These are phyloP conservation scores for Matsumurasca onukii DNA, from an alignment of 1,140 invertebrate species.

Conservation along the genomic window DNA sequence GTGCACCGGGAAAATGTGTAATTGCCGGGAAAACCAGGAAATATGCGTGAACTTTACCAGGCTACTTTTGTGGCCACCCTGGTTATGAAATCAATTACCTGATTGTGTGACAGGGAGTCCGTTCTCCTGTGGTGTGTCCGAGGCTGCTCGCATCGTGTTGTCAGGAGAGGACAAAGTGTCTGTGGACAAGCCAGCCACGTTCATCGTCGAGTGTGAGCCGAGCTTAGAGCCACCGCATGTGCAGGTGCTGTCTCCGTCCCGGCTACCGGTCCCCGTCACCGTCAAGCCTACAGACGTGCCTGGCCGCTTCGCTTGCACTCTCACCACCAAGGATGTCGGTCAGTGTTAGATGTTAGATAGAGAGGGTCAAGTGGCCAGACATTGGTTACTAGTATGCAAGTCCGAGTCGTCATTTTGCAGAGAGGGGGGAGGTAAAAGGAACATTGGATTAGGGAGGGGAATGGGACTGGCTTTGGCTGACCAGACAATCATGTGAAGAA, in stretches of 20 bases:
- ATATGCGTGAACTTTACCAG: too few relatives aligned
- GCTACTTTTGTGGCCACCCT: too few relatives aligned
- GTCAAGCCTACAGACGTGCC: slow-evolving; percentile 49
- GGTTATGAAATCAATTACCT: neutral
- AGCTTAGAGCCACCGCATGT: slow-evolving; percentile 71
- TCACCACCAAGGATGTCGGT: slow-evolving; percentile 88
- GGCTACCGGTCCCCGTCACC: slow-evolving; percentile 65
- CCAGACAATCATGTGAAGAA: too few relatives aligned
- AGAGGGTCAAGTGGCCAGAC: too few relatives aligned
- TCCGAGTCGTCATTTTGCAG: too few relatives aligned
- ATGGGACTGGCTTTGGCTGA: too few relatives aligned
- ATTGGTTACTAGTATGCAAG: too few relatives aligned
- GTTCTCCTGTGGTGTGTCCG: slow-evolving; percentile 69
- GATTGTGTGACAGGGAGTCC: slow-evolving; percentile 55
- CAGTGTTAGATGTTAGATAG: slow-evolving; percentile 41
- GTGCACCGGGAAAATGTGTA: too few relatives aligned
- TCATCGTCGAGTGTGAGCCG: slow-evolving; percentile 75
- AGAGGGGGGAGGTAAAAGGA: too few relatives aligned
- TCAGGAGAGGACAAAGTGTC: slow-evolving; percentile 90
- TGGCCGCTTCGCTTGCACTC: slow-evolving; percentile 66
- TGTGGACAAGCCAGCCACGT: slow-evolving; percentile 78
- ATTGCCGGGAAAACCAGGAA: too few relatives aligned
- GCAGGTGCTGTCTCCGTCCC: slow-evolving; percentile 72
- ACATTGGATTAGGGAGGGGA: too few relatives aligned
- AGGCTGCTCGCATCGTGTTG: slow-evolving; percentile 72